A percentile compares a stretch with the other conserved stretches of the same genome.
Conservation (phyloP, 2,113 vertebrate species). For the Pristiophorus japonicus region DNA sequence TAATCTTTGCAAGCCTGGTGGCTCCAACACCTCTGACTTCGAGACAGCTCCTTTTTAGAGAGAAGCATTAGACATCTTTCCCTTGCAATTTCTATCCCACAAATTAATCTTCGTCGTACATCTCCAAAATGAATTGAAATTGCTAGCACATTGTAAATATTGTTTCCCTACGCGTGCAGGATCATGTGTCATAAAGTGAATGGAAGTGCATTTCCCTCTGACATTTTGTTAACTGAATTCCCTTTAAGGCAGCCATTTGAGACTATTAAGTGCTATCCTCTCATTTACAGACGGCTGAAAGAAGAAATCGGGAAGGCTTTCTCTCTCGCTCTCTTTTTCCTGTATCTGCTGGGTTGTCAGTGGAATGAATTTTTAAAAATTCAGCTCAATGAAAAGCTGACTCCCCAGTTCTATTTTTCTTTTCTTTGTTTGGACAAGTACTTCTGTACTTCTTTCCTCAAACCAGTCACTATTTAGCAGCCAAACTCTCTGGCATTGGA, state of each 20-base stretch:
- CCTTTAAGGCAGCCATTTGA: constrained; percentile 54
- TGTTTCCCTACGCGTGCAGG: constrained; percentile 31
- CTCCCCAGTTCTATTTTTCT: background rate
- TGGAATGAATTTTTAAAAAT: background rate
- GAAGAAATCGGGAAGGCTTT: background rate
- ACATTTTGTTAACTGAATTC: constrained; percentile 47
- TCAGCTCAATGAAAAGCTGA: background rate
- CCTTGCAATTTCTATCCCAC: background rate
- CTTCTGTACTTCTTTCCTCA: background rate
- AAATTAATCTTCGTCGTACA: constrained; percentile 35
- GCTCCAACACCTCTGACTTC: constrained; percentile 36
- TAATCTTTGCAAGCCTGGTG: constrained; percentile 60
- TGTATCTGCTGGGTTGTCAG: background rate
- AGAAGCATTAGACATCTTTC: constrained; percentile 41
- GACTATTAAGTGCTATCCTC: constrained; percentile 53
- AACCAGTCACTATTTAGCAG: background rate
- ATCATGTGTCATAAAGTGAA: constrained; percentile 38
- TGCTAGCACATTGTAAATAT: constrained; percentile 36
- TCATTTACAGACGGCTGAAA: constrained; percentile 38
- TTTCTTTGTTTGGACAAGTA: background rate
- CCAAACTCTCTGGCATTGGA: background rate
- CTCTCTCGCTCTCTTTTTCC: background rate
- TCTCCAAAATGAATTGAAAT: constrained; percentile 38
- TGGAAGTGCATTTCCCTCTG: constrained; percentile 40
- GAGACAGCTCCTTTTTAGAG: constrained; percentile 37